A percentile compares a stretch with the other conserved stretches of the same genome.
Conservation (phyloP, 1,140 invertebrate species). For the Drosophila simulans region DNA sequence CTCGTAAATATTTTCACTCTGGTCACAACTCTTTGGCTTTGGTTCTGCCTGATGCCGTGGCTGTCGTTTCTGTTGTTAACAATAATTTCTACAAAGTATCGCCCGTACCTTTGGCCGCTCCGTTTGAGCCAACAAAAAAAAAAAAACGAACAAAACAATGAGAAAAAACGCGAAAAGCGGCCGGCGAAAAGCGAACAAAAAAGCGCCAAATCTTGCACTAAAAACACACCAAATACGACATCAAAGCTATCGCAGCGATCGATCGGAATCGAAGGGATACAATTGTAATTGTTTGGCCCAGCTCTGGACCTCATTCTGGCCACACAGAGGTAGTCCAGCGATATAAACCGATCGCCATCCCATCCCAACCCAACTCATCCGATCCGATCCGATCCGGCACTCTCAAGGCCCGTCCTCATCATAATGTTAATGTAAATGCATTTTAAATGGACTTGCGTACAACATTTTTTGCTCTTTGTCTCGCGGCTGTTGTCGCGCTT, state of each 20-base stretch:
- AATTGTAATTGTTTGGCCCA: slow-evolving; percentile 77
- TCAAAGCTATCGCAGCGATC: slow-evolving; percentile 84
- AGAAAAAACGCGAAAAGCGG: slow-evolving; percentile 1
- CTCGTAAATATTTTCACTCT: slow-evolving; percentile 84
- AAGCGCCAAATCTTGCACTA: slow-evolving; percentile 84
- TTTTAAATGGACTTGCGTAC: slow-evolving; percentile 84
- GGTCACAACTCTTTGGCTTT: slow-evolving; percentile 38
- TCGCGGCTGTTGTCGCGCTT: slow-evolving; percentile 68
- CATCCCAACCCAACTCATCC: neutral
- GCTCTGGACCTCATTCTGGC: slow-evolving; percentile 36
- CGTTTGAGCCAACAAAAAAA: slow-evolving; percentile 38
- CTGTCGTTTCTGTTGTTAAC: slow-evolving; percentile 81
- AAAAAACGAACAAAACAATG: slow-evolving; percentile 3
- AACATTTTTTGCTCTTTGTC: slow-evolving; percentile 75
- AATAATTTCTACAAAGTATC: slow-evolving; percentile 84
- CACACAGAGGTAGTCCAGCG: slow-evolving; percentile 60
- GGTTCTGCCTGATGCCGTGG: slow-evolving; percentile 10
- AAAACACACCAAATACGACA: slow-evolving; percentile 84
- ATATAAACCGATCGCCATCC: neutral
- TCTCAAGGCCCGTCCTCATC: slow-evolving; percentile 67
- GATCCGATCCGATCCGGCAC: slow-evolving; percentile 27
- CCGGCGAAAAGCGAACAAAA: slow-evolving; percentile 53
- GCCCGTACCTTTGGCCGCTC: slow-evolving; percentile 42
- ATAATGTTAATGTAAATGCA: slow-evolving; percentile 85
- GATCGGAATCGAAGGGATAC: slow-evolving; percentile 73